phyloP scores from a whole-genome alignment of 2,888 invertebrate species.

The Drosophila yooni region DNA sequence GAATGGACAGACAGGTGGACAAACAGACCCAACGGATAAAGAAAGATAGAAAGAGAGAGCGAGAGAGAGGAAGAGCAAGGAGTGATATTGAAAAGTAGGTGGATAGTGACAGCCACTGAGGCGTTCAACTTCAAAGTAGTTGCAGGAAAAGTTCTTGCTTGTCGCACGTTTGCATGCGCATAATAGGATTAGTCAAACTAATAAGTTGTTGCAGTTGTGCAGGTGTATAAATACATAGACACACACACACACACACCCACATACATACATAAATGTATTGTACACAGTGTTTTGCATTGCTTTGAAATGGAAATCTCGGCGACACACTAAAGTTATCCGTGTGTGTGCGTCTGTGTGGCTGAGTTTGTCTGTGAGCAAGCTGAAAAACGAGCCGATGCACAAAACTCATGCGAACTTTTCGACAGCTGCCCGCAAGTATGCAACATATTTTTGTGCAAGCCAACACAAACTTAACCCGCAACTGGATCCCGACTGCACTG shows the following conservation, averaged over 20 bases:
- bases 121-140: conserved; percentile 76
- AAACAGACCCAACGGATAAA: conserved; percentile 31
- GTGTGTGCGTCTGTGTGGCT: not conserved
- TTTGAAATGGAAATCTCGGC: conserved; percentile 74
- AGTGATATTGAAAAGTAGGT: conserved; percentile 19
- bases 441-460: conserved; percentile 61
- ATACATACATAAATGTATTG: not conserved
- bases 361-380: not conserved
- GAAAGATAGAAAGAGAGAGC: not conserved
- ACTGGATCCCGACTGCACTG: conserved; percentile 29
- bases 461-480: conserved; percentile 52
- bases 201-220: conserved; percentile 66
- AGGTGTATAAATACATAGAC: conserved; percentile 16
- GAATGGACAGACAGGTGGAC: conserved; percentile 58
- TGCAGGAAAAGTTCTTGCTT: conserved; percentile 68
- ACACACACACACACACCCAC: not conserved
- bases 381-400: conserved; percentile 6
- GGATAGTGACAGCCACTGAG: conserved; percentile 55
- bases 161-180: conserved; percentile 78
- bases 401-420: conserved; percentile 47
- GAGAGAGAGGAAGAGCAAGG: conserved; percentile 2
- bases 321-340: conserved; percentile 47
- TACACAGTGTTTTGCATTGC: conserved; percentile 28
- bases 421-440: conserved; percentile 74
- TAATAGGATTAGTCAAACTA: conserved; percentile 79